Conservation (phyloP, 2,797 vertebrate genomes). For the Protosalanx chinensis region DNA sequence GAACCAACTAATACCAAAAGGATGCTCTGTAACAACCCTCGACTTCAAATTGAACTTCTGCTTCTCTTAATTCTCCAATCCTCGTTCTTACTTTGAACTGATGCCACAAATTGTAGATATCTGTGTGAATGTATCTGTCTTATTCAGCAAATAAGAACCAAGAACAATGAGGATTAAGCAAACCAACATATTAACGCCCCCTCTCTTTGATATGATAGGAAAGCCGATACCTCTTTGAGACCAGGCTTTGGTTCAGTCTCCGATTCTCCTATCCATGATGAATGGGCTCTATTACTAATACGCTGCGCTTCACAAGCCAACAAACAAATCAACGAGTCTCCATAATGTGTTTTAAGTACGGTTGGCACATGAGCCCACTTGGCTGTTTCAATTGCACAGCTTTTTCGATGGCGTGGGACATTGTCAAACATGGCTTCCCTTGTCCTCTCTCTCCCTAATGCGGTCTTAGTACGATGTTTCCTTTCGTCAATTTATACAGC, state of each 20-base stretch:
- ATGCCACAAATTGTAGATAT: neutral
- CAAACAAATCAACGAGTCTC: constrained; percentile 61
- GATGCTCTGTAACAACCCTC: constrained; percentile 48
- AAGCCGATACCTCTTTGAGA: constrained; percentile 56
- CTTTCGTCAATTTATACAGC: constrained; percentile 18
- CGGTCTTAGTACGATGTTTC: constrained; percentile 30
- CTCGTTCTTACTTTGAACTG: constrained; percentile 16
- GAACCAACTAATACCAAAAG: constrained; percentile 10
- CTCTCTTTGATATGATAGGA: constrained; percentile 49
- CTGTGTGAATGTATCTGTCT: constrained; percentile 33
- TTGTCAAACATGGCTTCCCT: constrained; percentile 31
- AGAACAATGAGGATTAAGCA: constrained; percentile 23
- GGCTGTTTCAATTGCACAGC: constrained; percentile 31
- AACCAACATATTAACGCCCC: constrained; percentile 36
- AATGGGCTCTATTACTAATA: constrained; percentile 53
- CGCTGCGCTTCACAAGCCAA: constrained; percentile 56
- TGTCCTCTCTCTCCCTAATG: constrained; percentile 17
- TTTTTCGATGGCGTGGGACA: constrained; percentile 35
- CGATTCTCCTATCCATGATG: constrained; percentile 62
- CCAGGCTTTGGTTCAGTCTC: constrained; percentile 55
- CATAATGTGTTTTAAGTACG: constrained; percentile 61
- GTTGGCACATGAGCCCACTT: constrained; percentile 54
- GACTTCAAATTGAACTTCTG: constrained; percentile 40
- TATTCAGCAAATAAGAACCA: constrained; percentile 25
- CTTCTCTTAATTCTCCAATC: constrained; percentile 20